phyloP scores from a whole-genome alignment of 2,113 vertebrate species.

The Scolopax mira region DNA sequence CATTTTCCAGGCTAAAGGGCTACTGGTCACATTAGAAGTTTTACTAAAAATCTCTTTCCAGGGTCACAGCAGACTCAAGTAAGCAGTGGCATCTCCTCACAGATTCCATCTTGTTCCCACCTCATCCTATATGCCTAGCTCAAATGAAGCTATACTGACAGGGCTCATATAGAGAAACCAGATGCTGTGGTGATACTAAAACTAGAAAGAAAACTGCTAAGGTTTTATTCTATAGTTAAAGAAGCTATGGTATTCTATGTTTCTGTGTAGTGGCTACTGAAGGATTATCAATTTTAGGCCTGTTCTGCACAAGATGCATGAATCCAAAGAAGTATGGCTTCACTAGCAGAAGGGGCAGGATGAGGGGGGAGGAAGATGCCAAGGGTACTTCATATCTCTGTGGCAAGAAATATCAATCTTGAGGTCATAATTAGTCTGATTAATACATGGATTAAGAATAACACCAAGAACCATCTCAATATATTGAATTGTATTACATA shows the following conservation, averaged over 20 bases:
- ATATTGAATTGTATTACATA: background rate
- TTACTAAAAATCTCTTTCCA: background rate
- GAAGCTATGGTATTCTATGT: background rate
- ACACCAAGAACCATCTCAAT: background rate
- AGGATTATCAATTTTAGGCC: background rate
- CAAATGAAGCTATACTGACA: background rate
- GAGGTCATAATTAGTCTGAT: background rate
- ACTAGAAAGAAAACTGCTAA: background rate
- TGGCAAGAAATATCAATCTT: background rate
- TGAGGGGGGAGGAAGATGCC: background rate
- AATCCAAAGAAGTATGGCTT: background rate
- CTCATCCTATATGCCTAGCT: accelerated
- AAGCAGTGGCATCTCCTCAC: background rate
- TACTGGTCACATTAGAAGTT: background rate
- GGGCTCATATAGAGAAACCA: background rate
- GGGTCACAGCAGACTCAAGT: background rate
- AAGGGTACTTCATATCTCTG: background rate
- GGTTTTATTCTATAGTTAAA: background rate
- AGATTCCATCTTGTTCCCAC: background rate
- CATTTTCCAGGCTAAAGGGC: background rate
- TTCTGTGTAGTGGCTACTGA: background rate
- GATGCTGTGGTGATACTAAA: background rate
- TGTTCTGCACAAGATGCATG: background rate
- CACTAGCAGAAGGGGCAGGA: background rate
- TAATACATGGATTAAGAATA: background rate